Evolutionary conservation across 2,888 invertebrate genomes (phyloP).

Genomic region (Tipula lateralis): DNA sequence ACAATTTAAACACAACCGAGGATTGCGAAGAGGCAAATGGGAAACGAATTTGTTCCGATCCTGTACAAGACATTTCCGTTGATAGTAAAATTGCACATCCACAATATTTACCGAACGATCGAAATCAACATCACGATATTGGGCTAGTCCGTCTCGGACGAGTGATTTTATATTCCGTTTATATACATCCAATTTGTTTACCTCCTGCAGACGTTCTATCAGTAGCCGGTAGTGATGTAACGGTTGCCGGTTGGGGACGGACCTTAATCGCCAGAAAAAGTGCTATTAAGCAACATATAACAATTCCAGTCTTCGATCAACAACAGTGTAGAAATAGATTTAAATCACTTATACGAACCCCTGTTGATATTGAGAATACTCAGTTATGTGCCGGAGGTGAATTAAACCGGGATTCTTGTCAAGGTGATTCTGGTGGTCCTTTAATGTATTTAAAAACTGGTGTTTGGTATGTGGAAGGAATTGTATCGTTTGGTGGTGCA

Average conservation of each 20-base stretch:
- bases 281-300: slow-evolving; percentile 54
- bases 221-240: slow-evolving; percentile 44
- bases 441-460: slow-evolving; percentile 55
- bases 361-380: slow-evolving; percentile 40
- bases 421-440: slow-evolving; percentile 73
- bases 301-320: slow-evolving; percentile 51
- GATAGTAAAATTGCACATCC: slow-evolving; percentile 63
- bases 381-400: slow-evolving; percentile 69
- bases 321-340: slow-evolving; percentile 49
- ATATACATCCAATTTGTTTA: slow-evolving; percentile 57
- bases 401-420: slow-evolving; percentile 63
- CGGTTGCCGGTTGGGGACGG: slow-evolving; percentile 62
- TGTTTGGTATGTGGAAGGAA: slow-evolving; percentile 57
- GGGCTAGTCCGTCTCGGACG: slow-evolving; percentile 60
- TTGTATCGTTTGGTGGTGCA: slow-evolving; percentile 64
- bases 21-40: slow-evolving; percentile 54
- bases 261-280: slow-evolving; percentile 49
- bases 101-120: slow-evolving; percentile 54
- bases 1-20: slow-evolving; percentile 30
- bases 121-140: slow-evolving; percentile 63
- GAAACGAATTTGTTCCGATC: slow-evolving; percentile 49
- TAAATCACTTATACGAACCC: slow-evolving; percentile 38
- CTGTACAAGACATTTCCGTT: slow-evolving; percentile 56
- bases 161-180: slow-evolving; percentile 54
- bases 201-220: slow-evolving; percentile 45